Evolutionary conservation across 92 coral and sea anemone species (phyloP).

Genomic region (Virgularia gustaviana): DNA sequence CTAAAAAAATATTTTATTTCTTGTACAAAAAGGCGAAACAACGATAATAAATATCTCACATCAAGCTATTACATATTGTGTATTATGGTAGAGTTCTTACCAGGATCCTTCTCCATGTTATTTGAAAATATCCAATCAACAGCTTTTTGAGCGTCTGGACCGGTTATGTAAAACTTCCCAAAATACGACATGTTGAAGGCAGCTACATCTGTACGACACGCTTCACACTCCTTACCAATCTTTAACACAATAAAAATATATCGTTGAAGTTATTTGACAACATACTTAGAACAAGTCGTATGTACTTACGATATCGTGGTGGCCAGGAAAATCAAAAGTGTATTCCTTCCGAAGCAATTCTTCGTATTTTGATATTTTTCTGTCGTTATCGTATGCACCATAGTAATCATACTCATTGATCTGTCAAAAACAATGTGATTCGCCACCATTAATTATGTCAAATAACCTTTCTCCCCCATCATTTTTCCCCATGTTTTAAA

Average conservation of each 20-base stretch:
- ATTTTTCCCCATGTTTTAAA: no score
- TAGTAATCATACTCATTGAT: conserved; percentile 85
- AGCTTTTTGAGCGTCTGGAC: conserved; percentile 92
- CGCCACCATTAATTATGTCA: background rate
- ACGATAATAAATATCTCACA: background rate
- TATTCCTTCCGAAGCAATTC: conserved; percentile 72
- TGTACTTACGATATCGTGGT: conserved; percentile 78
- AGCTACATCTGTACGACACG: conserved; percentile 77
- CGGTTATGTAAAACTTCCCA: conserved; percentile 88
- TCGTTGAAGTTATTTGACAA: background rate
- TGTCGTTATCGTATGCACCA: conserved; percentile 63
- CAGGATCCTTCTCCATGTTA: conserved; percentile 87
- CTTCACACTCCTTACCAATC: conserved; percentile 80
- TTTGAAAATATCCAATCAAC: conserved; percentile 98
- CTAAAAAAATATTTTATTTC: conserved; percentile 28
- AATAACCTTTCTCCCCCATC: background rate
- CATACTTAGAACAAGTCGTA: background rate
- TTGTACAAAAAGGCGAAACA: background rate
- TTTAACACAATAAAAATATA: no score
- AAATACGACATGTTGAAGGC: conserved; percentile 98
- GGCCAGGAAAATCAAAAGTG: conserved; percentile 89
- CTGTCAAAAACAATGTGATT: conserved; percentile 27
- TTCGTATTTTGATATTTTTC: conserved; percentile 57
- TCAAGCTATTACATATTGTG: background rate
- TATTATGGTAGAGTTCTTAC: conserved; percentile 24